Conservation (phyloP, 92 coral and sea anemone genomes). For the Virgularia gustaviana region DNA sequence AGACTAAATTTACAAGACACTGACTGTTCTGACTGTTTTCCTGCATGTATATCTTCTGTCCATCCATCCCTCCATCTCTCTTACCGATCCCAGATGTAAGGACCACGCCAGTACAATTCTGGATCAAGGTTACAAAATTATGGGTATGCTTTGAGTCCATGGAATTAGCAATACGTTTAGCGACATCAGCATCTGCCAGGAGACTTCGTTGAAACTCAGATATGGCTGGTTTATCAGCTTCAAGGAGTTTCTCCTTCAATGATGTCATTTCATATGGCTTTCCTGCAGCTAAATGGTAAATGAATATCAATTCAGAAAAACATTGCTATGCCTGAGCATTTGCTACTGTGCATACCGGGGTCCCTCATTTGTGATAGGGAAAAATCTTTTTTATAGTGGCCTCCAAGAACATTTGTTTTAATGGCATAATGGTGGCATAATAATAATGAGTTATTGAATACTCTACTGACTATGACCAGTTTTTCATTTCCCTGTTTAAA, state of each 20-base stretch:
- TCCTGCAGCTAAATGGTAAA: conserved; percentile 10
- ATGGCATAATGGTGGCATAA: too few species aligned
- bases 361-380: too few species aligned
- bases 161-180: conserved; percentile 23
- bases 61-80: too few species aligned
- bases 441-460: too few species aligned
- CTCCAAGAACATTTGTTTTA: too few species aligned
- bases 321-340: too few species aligned
- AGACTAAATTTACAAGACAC: background rate
- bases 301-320: too few species aligned
- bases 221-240: conserved; percentile 3
- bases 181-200: conserved; percentile 34
- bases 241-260: conserved; percentile 20
- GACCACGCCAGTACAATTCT: conserved; percentile 31
- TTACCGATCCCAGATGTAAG: conserved; percentile 27
- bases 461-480: too few species aligned
- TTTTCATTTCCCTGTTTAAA: too few species aligned
- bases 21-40: background rate
- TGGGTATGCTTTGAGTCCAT: conserved; percentile 20
- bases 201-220: conserved; percentile 34
- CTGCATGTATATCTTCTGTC: too few species aligned
- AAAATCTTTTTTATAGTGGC: too few species aligned
- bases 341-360: too few species aligned
- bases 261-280: conserved; percentile 24
- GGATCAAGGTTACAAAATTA: conserved; percentile 24